Base-by-base conservation (phyloP, 1,140 invertebrate species). In the Cydia fagiglandana region DNA sequence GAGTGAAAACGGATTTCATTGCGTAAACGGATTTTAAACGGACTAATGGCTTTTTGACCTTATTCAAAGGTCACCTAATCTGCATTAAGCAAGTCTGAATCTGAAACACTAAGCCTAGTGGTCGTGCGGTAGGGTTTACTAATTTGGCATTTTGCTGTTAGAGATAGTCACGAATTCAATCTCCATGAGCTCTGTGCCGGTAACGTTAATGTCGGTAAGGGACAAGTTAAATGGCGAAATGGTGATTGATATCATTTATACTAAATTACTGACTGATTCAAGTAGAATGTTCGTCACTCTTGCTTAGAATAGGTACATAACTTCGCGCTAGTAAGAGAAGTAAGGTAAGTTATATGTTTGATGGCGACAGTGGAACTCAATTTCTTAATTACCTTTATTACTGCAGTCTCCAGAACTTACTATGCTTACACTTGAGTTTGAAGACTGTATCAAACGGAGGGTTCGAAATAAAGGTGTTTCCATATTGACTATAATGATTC, bases 81-180 rank as follows among this genome's bases (percentile, higher is more conserved):
- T 70, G 66, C 45, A 74, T 81, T 78, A 73, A 78, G 78, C 20
- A 83, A 83, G 47, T 12, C 79, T 75, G 81, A 78, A 81, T 12
- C 79, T 75, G 81, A 78, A 81, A 78, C 74, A 64, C 53, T 53
- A 20, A n/a, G 30, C 12, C 47, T 20, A 75, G 38, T 73, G 38
- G 68, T 81, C 77, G 78, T 83, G 81, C 78, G 24, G 76, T 75
- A 73, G 76, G 64, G 75, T 81, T 77, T 74, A 76, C 77, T 75
- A 77, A 83, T 79, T 80, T 75, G 38, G 76, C 77, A 74, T 77
- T 70, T 77, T 75, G 68, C 66, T 64, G 78, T 80, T 78, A 74
- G 73, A 15, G 74, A 78, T 76, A 82, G 79, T 82, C 81, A 80
- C 78, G 81, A 82, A 79, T 79, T 79, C 77, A 73, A 78, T 82